Percentiles rank a stretch among this genome's conserved stretches.
phyloP scores from a whole-genome alignment of 2,888 invertebrate genomes.

The Lasioglossum figueresi region DNA sequence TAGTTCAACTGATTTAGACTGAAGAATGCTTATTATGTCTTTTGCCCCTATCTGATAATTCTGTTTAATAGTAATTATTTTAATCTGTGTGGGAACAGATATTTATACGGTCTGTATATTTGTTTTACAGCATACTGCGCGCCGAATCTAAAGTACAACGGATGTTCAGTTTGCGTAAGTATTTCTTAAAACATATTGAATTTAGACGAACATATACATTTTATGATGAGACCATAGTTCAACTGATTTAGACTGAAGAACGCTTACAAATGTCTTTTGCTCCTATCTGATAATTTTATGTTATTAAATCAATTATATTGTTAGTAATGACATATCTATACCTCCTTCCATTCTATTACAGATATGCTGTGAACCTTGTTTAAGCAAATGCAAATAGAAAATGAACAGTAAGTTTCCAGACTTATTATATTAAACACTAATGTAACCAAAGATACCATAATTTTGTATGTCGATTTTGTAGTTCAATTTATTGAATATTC shows the following conservation, averaged over 20 bases:
- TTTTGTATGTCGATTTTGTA: conserved; percentile 77
- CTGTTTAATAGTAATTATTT: neutral
- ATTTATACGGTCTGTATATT: neutral
- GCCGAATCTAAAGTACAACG: neutral
- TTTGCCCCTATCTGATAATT: conserved; percentile 85
- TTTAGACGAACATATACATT: neutral
- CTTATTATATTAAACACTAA: neutral
- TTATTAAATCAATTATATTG: neutral
- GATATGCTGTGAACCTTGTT: neutral
- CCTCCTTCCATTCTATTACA: neutral
- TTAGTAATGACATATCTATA: neutral
- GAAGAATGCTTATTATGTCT: conserved; percentile 79
- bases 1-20: conserved; percentile 81
- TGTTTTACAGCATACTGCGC: neutral
- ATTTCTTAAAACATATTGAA: neutral
- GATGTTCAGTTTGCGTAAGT: neutral
- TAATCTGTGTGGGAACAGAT: neutral
- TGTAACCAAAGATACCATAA: neutral
- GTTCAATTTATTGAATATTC: conserved; percentile 79
- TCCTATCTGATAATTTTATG: conserved; percentile 85
- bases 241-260: conserved; percentile 79
- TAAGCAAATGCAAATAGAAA: neutral
- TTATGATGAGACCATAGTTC: conserved; percentile 82
- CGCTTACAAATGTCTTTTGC: conserved; percentile 78
- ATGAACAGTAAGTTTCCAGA: neutral